Evolutionary conservation across 2,888 invertebrate species (phyloP), one percentile per base, ranked within the genome.

Genomic region (Entomobrya proxima): DNA sequence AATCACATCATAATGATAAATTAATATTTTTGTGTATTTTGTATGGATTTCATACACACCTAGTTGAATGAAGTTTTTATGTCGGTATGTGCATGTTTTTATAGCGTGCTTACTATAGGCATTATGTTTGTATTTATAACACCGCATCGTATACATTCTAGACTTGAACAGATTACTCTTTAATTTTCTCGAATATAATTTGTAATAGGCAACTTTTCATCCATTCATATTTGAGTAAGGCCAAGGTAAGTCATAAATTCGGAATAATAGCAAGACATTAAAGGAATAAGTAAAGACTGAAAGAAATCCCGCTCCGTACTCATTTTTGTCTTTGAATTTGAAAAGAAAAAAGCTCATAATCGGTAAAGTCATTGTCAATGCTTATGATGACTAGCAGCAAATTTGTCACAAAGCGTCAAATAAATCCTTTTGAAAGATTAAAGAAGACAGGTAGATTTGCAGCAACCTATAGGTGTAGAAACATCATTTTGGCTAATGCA

Each of bases 221-320:
- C 64, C 55, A 78, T 69, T 69, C 35, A 52, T 64, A 69, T 69
- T 52, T 69, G 32, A 72, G n/a, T n/a, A n/a, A n/a, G n/a, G 47
- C 69, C 32, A 44, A 72, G 47, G 64, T 64, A 64, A 64, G 69
- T 67, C 78, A 61, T 69, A 35, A 67, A 67, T 35, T 37, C 52
- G 69, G 9, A 27, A 72, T 72, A 72, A 72, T 32, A 72, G 47
- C 44, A 47, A 69, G 50, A 79, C 67, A 79, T 55, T 69, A 40
- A 69, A 79, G 64, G 79, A 79, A 72, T 72, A 47, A 72, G 47
- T 24, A 40, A 18, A 30, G 55, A 69, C 69, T 79, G 69, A 79
- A 79, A 79, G 79, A 69, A 69, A 79, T 79, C 79, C 64, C 64
- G n/a, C n/a, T n/a, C n/a, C n/a, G 55, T 77, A 58, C 61, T 27